A percentile compares a stretch with the other conserved stretches of the same genome.
Evolutionary conservation across 2,113 vertebrate species (phyloP).

Genomic region (Lepus europaeus): DNA sequence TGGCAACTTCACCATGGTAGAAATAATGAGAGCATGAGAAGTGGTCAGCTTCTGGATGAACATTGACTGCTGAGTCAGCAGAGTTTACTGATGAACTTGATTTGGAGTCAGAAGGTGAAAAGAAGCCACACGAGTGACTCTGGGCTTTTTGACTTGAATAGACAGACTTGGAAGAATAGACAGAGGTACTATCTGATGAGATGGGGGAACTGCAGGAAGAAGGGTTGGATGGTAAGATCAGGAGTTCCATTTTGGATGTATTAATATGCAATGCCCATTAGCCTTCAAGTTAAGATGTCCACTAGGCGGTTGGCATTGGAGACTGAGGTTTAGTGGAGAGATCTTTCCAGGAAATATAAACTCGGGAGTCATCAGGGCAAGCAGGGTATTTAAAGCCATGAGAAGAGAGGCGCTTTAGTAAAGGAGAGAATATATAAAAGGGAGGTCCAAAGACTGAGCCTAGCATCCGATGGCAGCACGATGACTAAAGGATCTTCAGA

Average conservation of each 20-base stretch:
- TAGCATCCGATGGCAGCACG: neutral
- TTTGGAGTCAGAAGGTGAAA: neutral
- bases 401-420: neutral
- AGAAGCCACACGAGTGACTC: neutral
- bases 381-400: neutral
- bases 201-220: neutral
- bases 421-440: neutral
- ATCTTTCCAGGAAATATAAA: neutral
- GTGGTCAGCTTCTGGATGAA: neutral
- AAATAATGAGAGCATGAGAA: neutral
- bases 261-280: neutral
- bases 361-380: neutral
- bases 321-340: neutral
- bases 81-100: neutral
- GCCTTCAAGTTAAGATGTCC: neutral
- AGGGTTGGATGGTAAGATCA: neutral
- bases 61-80: neutral
- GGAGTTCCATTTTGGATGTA: neutral
- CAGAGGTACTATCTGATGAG: neutral
- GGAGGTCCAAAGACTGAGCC: neutral
- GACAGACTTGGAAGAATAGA: neutral
- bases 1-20: neutral
- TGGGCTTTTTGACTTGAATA: neutral
- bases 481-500: neutral
- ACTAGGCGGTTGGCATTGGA: neutral